phyloP scores from a whole-genome alignment of 2,888 invertebrate genomes.

The Diplazon laetatorius region DNA sequence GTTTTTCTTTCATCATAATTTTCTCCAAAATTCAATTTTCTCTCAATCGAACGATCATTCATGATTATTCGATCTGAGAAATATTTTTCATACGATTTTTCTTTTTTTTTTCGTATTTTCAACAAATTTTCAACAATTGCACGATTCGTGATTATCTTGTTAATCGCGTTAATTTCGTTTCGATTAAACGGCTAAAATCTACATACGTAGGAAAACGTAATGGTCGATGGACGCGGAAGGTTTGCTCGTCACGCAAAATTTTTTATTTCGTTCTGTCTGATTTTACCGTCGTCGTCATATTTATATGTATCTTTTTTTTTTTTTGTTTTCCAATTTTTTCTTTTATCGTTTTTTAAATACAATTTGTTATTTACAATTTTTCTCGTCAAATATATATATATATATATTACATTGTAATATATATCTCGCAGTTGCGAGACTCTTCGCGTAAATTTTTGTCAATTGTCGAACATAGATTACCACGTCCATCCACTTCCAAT shows the following conservation, averaged over 20 bases:
- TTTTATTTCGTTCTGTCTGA: not conserved
- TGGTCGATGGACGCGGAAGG: constrained; percentile 50
- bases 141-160: too few relatives aligned
- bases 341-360: constrained; percentile 45
- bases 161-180: constrained; percentile 9
- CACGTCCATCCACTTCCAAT: constrained; percentile 41
- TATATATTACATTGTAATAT: constrained; percentile 18
- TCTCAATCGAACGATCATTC: not conserved
- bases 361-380: constrained; percentile 60
- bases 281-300: too few relatives aligned
- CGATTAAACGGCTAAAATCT: constrained; percentile 32
- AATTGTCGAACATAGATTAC: constrained; percentile 33
- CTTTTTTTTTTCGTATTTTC: not conserved
- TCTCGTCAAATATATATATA: too few relatives aligned
- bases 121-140: too few relatives aligned
- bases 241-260: constrained; percentile 8
- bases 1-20: not conserved
- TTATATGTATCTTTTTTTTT: constrained; percentile 5
- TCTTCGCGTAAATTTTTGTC: not conserved
- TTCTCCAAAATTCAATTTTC: too few relatives aligned
- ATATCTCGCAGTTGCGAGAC: constrained; percentile 6
- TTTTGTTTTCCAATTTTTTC: too few relatives aligned
- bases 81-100: not conserved
- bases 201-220: constrained; percentile 40
- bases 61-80: not conserved